Percentiles rank a stretch among this genome's conserved stretches.
Conservation (phyloP, 2,888 invertebrate species). For the Eilema depressum region DNA sequence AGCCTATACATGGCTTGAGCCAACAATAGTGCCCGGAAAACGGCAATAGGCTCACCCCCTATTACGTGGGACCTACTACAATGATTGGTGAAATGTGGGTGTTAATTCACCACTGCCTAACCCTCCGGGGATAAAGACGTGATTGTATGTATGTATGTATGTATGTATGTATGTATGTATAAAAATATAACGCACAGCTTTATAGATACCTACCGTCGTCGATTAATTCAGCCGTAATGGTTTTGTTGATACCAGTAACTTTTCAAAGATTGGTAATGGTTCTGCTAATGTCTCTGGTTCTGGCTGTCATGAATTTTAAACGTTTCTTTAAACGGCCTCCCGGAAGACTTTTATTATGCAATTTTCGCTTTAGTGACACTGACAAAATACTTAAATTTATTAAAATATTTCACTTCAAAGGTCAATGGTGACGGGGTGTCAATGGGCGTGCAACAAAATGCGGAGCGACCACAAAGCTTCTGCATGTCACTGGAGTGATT, state of each 20-base stretch:
- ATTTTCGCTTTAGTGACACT: slow-evolving; percentile 34
- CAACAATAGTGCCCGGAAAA: too few species aligned
- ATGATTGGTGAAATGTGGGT: too few species aligned
- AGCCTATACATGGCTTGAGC: too few species aligned
- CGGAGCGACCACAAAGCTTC: slow-evolving; percentile 68
- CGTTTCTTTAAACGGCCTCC: slow-evolving; percentile 23
- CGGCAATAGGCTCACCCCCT: too few species aligned
- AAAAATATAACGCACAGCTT: slow-evolving; percentile 21
- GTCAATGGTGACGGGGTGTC: slow-evolving; percentile 64
- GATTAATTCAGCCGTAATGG: slow-evolving; percentile 51
- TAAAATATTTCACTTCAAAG: slow-evolving; percentile 52
- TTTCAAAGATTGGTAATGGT: slow-evolving; percentile 54
- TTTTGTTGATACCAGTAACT: slow-evolving; percentile 56
- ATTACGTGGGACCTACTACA: too few species aligned
- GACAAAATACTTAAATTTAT: slow-evolving; percentile 39
- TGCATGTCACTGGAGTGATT: slow-evolving; percentile 80
- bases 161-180: too few species aligned
- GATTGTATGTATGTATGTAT: too few species aligned
- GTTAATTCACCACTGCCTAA: too few species aligned
- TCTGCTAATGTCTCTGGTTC: slow-evolving; percentile 37
- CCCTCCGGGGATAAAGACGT: too few species aligned
- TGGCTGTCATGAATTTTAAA: slow-evolving; percentile 40
- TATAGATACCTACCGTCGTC: slow-evolving; percentile 23
- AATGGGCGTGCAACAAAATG: slow-evolving; percentile 70
- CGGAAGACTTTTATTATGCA: slow-evolving; percentile 41